phyloP scores from a whole-genome alignment of 1,140 invertebrate species.

The Brachionus calyciflorus region DNA sequence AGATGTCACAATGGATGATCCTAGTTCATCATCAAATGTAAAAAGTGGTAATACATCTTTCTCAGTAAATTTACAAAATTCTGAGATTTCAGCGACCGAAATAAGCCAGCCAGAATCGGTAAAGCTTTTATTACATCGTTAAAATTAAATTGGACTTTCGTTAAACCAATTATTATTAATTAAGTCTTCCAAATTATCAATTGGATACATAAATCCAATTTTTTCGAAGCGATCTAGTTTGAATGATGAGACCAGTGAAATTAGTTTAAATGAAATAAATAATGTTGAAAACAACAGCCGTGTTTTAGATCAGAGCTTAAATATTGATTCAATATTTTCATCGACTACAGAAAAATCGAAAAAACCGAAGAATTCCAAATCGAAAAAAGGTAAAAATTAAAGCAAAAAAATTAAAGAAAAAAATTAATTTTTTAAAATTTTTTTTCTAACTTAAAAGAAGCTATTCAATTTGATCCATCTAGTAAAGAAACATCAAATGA shows the following conservation, averaged over 20 bases:
- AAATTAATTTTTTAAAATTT: neutral
- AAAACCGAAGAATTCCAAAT: neutral
- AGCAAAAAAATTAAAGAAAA: neutral
- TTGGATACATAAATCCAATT: constrained; percentile 20
- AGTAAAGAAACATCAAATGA: constrained; percentile 7
- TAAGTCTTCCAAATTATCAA: neutral
- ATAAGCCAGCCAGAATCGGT: neutral
- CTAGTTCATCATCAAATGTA: too few species aligned
- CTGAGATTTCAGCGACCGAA: neutral
- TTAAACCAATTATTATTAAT: neutral
- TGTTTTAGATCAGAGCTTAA: neutral
- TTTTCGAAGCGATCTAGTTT: neutral
- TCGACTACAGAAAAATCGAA: neutral
- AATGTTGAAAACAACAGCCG: neutral
- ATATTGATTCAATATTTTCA: neutral
- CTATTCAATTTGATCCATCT: neutral
- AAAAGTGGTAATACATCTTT: neutral
- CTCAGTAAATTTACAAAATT: neutral
- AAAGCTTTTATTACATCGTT: too few species aligned
- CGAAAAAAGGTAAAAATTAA: neutral
- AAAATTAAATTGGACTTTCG: too few species aligned
- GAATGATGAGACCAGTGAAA: neutral
- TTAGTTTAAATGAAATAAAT: neutral
- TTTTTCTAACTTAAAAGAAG: neutral
- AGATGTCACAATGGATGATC: too few species aligned